Base-by-base conservation (phyloP, 2,888 invertebrate species). In the Argynnis bischoffii region DNA sequence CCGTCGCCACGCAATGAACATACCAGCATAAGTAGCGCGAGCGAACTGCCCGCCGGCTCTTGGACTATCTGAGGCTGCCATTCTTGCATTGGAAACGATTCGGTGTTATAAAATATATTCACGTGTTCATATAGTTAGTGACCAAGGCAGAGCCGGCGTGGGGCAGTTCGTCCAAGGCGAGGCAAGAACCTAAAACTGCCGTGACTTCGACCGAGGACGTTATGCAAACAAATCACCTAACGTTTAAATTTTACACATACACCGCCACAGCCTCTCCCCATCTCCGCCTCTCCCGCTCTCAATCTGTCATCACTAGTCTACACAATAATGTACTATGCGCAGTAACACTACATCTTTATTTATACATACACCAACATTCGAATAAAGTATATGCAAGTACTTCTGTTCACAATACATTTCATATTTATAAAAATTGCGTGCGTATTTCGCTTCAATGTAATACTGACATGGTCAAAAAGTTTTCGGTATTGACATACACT, bases 11-110 rank as follows among this genome's bases (percentile, higher is more conserved):
- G 71, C 79, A 79, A 87, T 89, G 90, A 87, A 91, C 91, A 92
- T 92, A 91, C 92, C 91, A 89, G 81, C 90, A 88, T 86, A 85
- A 77, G 73, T 69, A 75, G 78, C 79, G 79, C 78, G 79, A 76
- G 67, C 65, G 64, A 16, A 35, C 57, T 41, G 46, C 57, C 57
- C 16, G 41, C 46, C 15, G 51, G 15, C 53, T n/a, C 61, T 18
- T 26, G 13, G 15, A 50, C 16, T 50, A 50, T n/a, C 16, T n/a
- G 50, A 51, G 2, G 16, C 11, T 4, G 16, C 16, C 50, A 4
- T 51, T 16, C n/a, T n/a, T n/a, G 35, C 2, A 41, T 41, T 41
- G 35, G 35, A 41, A 41, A 41, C 35, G 35, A 41, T 1, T 35
- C 11, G 35, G 2, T 41, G 35, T 41, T 41, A 35, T 8, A 41